A percentile compares a stretch with the other conserved stretches of the same genome.
These are phyloP conservation scores for Gymnothorax reevesii DNA, from an alignment of 2,797 vertebrate species.

Conservation along the genomic window DNA sequence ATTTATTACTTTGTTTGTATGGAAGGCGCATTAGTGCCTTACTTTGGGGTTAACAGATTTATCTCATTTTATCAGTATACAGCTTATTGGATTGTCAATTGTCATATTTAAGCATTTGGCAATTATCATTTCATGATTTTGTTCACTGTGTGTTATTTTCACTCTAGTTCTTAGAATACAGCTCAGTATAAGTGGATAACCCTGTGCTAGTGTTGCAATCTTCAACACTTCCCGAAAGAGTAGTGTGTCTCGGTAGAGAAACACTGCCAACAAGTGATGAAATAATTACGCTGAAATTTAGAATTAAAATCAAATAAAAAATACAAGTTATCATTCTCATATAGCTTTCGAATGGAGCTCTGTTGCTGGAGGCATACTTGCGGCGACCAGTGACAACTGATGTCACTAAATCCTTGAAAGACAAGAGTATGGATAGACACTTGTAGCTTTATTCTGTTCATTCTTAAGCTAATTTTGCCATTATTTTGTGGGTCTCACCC, in stretches of 20 bases:
- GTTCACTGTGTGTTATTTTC: background rate
- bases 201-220: background rate
- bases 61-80: background rate
- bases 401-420: too few species aligned
- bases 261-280: background rate
- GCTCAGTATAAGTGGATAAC: background rate
- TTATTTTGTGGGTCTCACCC: background rate
- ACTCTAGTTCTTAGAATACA: background rate
- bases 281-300: background rate
- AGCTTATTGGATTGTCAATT: background rate
- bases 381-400: too few species aligned
- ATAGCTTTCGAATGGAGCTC: too few species aligned
- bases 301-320: too few species aligned
- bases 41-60: background rate
- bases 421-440: too few species aligned
- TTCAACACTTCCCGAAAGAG: background rate
- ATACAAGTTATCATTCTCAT: too few species aligned
- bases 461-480: background rate
- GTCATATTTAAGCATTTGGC: background rate
- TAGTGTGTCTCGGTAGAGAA: background rate
- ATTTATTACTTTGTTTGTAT: background rate
- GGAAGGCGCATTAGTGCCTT: background rate
- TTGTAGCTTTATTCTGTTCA: background rate
- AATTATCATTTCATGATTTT: background rate
- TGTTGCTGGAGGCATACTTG: too few species aligned